Conservation (phyloP, 2,888 invertebrate species). For the Hypselothyrea guttata region DNA sequence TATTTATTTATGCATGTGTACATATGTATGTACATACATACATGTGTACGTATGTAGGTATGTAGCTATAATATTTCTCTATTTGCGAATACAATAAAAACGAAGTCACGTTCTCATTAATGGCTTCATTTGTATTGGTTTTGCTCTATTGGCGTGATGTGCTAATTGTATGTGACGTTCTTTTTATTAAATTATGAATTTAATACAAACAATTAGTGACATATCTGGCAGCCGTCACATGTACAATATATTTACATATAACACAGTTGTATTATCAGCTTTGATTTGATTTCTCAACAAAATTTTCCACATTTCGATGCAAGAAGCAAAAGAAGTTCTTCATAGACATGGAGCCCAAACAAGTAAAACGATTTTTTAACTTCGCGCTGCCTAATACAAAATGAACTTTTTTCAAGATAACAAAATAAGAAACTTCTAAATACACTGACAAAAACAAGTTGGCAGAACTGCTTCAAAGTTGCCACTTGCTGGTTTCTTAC, state of each 20-base stretch:
- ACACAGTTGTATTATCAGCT: constrained; percentile 42
- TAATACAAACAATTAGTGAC: constrained; percentile 54
- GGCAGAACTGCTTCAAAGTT: too few species aligned
- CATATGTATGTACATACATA: background rate
- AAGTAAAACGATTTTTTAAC: too few species aligned
- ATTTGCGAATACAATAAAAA: constrained; percentile 56
- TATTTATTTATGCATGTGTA: constrained; percentile 22
- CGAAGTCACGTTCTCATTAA: constrained; percentile 71
- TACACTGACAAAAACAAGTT: too few species aligned
- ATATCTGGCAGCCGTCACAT: constrained; percentile 40
- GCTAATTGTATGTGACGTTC: constrained; percentile 59
- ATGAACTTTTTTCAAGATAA: too few species aligned
- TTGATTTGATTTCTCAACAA: constrained; percentile 10
- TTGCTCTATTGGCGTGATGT: constrained; percentile 31
- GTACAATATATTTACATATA: constrained; percentile 15
- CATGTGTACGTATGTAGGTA: background rate
- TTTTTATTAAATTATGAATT: constrained; percentile 56
- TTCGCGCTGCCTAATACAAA: too few species aligned
- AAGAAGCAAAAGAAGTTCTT: too few species aligned
- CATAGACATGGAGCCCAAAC: too few species aligned
- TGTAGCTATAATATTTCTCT: constrained; percentile 15
- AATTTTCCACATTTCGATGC: constrained; percentile 37
- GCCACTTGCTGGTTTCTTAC: too few species aligned
- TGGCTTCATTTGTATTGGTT: constrained; percentile 33
- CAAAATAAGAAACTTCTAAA: too few species aligned